Percentiles rank a stretch among this genome's conserved stretches.
These are phyloP conservation scores for Achroia grisella DNA, from an alignment of 1,140 invertebrate species.

Conservation along the genomic window DNA sequence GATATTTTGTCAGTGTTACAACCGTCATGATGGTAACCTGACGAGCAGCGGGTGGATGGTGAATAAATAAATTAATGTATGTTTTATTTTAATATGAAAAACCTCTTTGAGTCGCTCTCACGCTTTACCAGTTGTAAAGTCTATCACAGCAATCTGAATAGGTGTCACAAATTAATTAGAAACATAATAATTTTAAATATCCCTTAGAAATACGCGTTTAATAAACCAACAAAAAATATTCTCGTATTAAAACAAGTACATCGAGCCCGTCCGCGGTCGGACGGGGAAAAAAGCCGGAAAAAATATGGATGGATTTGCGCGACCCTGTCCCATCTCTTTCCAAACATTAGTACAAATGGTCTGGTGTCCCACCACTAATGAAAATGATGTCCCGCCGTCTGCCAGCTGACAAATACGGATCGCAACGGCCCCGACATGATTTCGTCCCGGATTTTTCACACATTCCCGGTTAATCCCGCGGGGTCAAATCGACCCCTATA, in stretches of 20 bases:
- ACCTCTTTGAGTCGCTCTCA: too few relatives aligned
- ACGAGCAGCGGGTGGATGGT: too few relatives aligned
- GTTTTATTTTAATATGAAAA: too few relatives aligned
- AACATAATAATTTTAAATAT: too few relatives aligned
- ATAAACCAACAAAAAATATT: too few relatives aligned
- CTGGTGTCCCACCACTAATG: slow-evolving; percentile 22
- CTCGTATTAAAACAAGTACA: neutral
- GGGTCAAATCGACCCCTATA: slow-evolving; percentile 1
- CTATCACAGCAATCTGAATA: too few relatives aligned
- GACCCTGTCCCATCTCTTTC: slow-evolving; percentile 7
- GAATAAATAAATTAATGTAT: too few relatives aligned
- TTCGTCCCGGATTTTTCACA: slow-evolving; percentile 23
- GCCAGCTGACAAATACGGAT: slow-evolving; percentile 31
- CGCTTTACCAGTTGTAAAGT: too few relatives aligned
- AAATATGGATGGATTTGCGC: slow-evolving; percentile 24
- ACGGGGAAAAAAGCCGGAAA: neutral
- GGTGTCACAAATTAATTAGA: too few relatives aligned
- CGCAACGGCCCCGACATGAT: slow-evolving; percentile 11
- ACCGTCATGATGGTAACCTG: too few relatives aligned
- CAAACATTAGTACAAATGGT: slow-evolving; percentile 34
- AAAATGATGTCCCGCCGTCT: slow-evolving; percentile 31
- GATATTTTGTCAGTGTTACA: too few relatives aligned
- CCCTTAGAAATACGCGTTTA: too few relatives aligned
- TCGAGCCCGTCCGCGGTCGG: neutral
- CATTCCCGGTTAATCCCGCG: slow-evolving; percentile 18